Conservation (phyloP, 2,888 invertebrate species). For the Nasonovia ribisnigri region DNA sequence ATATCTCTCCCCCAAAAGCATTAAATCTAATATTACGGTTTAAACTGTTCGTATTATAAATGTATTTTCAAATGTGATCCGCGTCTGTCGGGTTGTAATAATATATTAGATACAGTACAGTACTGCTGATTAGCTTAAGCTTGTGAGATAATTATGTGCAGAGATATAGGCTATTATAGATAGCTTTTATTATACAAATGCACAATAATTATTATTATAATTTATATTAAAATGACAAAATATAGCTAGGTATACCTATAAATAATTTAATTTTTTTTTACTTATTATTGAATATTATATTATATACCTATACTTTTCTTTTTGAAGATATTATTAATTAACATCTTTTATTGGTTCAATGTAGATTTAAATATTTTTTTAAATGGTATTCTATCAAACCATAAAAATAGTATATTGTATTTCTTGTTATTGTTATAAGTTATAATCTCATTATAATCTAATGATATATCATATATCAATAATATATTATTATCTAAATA, state of each 20-base stretch:
- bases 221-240: neutral
- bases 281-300: too few relatives aligned
- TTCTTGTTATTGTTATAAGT: neutral
- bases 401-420: neutral
- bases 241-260: too few relatives aligned
- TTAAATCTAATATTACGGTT: neutral
- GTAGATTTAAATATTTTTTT: neutral
- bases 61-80: conserved; percentile 12
- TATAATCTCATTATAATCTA: too few relatives aligned
- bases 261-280: neutral
- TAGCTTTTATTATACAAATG: neutral
- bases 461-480: too few relatives aligned
- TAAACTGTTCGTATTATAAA: neutral
- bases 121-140: conserved; percentile 14
- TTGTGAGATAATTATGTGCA: neutral
- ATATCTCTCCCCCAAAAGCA: neutral
- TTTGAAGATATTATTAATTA: neutral
- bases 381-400: neutral
- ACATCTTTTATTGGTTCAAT: neutral
- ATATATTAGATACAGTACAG: neutral
- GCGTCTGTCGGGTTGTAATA: neutral
- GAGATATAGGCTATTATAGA: neutral
- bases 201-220: neutral
- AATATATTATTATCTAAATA: too few relatives aligned
- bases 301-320: too few relatives aligned